Conservation (phyloP, 64 coral and sea anemone species). For the Exaiptasia diaphana region DNA sequence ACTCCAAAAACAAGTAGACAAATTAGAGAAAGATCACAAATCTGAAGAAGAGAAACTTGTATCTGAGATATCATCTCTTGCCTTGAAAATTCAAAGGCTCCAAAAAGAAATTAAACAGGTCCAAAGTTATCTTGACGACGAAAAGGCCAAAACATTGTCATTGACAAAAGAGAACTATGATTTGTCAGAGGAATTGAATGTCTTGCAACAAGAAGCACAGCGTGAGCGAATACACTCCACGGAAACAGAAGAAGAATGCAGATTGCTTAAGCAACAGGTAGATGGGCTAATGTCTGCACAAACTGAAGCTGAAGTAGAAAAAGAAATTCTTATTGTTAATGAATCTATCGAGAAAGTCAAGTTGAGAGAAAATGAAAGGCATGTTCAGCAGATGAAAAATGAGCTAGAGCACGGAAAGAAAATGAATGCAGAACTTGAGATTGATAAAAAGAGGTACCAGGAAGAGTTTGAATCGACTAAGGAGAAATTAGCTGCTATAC, state of each 20-base stretch:
- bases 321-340: slow-evolving; percentile 7
- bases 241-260: slow-evolving; percentile 40
- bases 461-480: not conserved
- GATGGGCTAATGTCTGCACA: slow-evolving; percentile 1
- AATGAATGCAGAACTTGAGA: not conserved
- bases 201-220: not conserved
- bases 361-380: not conserved
- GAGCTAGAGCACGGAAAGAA: not conserved
- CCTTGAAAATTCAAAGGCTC: not conserved
- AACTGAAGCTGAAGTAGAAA: slow-evolving; percentile 17
- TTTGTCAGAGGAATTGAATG: not conserved
- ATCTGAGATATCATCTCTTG: not conserved
- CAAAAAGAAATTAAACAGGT: not conserved
- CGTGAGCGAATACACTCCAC: not conserved
- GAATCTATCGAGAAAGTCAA: slow-evolving; percentile 6
- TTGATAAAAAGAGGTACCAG: not conserved
- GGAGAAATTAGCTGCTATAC: not conserved
- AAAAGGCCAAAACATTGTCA: not conserved
- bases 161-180: not conserved
- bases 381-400: not conserved
- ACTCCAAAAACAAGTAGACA: not conserved
- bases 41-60: not conserved
- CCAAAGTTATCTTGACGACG: not conserved
- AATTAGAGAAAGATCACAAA: not conserved
- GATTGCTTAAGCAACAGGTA: slow-evolving; percentile 29